Conservation (phyloP, 2,113 vertebrate genomes). For the Lipophrys pholis region DNA sequence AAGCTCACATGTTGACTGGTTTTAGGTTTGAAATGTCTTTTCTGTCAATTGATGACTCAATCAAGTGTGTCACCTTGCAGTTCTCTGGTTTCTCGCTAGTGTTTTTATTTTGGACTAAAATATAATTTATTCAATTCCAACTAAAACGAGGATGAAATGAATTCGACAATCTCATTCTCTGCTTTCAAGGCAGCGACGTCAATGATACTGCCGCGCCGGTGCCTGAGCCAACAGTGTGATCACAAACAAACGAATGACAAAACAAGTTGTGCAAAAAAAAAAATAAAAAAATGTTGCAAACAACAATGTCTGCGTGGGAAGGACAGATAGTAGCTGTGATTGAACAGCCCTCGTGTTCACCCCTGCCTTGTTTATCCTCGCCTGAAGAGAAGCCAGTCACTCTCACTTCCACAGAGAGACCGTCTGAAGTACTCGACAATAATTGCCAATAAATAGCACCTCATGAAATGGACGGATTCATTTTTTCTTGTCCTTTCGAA, state of each 20-base stretch:
- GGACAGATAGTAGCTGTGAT: slow-evolving; percentile 2
- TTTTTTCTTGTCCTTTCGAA: slow-evolving; percentile 51
- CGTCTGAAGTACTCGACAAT: slow-evolving; percentile 71
- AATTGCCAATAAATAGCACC: slow-evolving; percentile 75
- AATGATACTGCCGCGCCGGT: slow-evolving; percentile 8
- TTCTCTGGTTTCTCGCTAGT: no score
- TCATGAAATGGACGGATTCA: slow-evolving; percentile 61
- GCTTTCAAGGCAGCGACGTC: slow-evolving; percentile 3
- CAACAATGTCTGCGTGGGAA: background rate
- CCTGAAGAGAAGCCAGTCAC: slow-evolving; percentile 52
- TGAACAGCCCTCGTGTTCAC: slow-evolving; percentile 43
- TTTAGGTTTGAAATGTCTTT: no score
- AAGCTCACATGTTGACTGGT: no score
- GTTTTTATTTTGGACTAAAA: no score
- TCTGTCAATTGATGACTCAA: no score
- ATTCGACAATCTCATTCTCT: background rate
- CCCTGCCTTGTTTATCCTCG: slow-evolving; percentile 38
- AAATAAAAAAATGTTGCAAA: background rate
- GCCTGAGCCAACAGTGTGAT: background rate
- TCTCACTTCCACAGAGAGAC: slow-evolving; percentile 44
- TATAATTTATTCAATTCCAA: no score
- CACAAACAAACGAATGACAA: slow-evolving; percentile 25
- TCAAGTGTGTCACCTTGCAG: no score
- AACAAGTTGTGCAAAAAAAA: slow-evolving; percentile 17
- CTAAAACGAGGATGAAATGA: background rate